phyloP scores from a whole-genome alignment of 2,888 invertebrate species.

The Hylaea fasciaria region DNA sequence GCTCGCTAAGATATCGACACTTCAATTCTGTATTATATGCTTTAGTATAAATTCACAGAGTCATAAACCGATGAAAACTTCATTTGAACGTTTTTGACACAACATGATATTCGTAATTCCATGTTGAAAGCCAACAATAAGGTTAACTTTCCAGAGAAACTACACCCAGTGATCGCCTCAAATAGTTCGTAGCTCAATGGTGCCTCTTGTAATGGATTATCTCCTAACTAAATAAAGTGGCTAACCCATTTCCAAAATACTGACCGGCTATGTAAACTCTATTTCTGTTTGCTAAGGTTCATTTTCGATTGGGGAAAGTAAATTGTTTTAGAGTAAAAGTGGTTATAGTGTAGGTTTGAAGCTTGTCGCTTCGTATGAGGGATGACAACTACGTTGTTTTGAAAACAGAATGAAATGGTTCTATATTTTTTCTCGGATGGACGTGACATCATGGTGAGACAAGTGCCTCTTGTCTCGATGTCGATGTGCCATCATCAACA shows the following conservation, averaged over 20 bases:
- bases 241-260: slow-evolving; percentile 14
- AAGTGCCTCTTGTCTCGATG: no score
- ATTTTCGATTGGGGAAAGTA: neutral
- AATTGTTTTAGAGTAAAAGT: slow-evolving; percentile 23
- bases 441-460: neutral
- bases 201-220: slow-evolving; percentile 34
- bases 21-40: neutral
- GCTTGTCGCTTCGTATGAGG: slow-evolving; percentile 23
- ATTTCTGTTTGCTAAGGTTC: neutral
- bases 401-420: slow-evolving; percentile 25
- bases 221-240: slow-evolving; percentile 31
- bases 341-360: slow-evolving; percentile 25
- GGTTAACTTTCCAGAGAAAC: slow-evolving; percentile 1
- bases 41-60: no score
- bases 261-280: slow-evolving; percentile 2
- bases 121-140: neutral
- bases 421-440: slow-evolving; percentile 1
- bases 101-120: no score
- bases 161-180: slow-evolving; percentile 16
- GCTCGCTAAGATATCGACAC: neutral
- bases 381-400: slow-evolving; percentile 28
- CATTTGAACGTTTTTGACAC: no score
- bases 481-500: no score
- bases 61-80: no score
- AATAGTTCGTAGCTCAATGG: slow-evolving; percentile 29